These are phyloP conservation scores for Cepaea hortensis DNA, from an alignment of 2,888 invertebrate species.

Conservation along the genomic window DNA sequence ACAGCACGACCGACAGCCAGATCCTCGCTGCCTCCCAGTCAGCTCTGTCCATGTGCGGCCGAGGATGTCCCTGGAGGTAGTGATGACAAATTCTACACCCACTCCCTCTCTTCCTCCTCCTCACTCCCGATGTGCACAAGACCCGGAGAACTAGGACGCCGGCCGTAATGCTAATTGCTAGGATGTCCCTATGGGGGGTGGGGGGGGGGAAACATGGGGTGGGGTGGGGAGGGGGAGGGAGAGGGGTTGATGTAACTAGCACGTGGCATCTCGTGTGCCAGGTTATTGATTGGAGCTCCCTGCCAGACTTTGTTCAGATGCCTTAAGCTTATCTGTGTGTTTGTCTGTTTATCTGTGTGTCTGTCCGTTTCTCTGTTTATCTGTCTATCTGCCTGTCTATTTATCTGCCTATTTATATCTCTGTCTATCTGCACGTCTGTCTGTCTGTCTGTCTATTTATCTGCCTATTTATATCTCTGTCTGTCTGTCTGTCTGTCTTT, in stretches of 20 bases:
- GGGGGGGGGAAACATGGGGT: no score
- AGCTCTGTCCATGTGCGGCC: not conserved
- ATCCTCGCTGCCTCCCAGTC: not conserved
- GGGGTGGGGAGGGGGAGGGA: no score
- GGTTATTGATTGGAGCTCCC: slow-evolving; percentile 9
- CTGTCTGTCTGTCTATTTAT: no score
- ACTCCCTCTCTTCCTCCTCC: not conserved
- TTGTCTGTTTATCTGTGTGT: no score
- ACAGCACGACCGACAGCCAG: no score
- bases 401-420: no score
- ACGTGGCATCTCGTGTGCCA: slow-evolving; percentile 14
- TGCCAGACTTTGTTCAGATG: not conserved
- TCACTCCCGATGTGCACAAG: not conserved
- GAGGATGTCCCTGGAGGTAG: not conserved
- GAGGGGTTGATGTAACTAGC: not conserved
- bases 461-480: no score
- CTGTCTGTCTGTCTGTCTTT: no score
- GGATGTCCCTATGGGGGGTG: not conserved
- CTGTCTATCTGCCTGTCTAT: no score
- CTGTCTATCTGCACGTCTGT: no score
- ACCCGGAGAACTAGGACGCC: no score
- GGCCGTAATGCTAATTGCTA: not conserved
- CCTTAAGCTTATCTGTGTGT: not conserved
- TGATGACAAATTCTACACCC: not conserved
- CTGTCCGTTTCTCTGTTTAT: no score